These are phyloP conservation scores for Nibea albiflora DNA, from an alignment of 2,113 vertebrate genomes.

Conservation along the genomic window DNA sequence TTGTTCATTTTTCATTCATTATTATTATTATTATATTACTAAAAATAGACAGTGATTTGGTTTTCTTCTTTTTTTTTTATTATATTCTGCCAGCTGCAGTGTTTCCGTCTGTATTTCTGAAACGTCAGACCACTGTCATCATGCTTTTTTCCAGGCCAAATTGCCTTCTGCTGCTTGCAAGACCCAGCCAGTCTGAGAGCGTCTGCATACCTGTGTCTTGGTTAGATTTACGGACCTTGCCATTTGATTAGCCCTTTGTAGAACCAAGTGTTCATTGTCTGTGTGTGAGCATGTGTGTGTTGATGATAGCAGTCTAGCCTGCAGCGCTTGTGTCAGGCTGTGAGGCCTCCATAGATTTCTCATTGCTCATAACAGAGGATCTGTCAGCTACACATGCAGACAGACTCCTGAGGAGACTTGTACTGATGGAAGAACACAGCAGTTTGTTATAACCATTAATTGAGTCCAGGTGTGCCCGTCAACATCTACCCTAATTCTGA, in stretches of 20 bases:
- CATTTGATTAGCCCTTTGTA: slow-evolving; percentile 67
- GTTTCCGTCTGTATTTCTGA: background rate
- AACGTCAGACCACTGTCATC: slow-evolving; percentile 31
- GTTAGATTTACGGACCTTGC: slow-evolving; percentile 75
- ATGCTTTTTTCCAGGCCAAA: slow-evolving; percentile 16
- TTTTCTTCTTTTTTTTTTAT: background rate
- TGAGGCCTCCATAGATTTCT: slow-evolving; percentile 26
- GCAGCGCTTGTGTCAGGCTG: slow-evolving; percentile 50
- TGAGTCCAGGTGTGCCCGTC: slow-evolving; percentile 54
- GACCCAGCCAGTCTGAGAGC: slow-evolving; percentile 68
- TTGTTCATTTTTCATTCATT: slow-evolving; percentile 2
- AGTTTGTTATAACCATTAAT: slow-evolving; percentile 47
- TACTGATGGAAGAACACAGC: slow-evolving; percentile 28
- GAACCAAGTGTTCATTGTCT: slow-evolving; percentile 55
- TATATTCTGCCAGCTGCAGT: background rate
- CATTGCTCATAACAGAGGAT: slow-evolving; percentile 37
- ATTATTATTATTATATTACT: background rate
- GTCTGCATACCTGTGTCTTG: slow-evolving; percentile 78
- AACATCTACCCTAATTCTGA: slow-evolving; percentile 22
- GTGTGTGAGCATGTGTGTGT: slow-evolving; percentile 18
- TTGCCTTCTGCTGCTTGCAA: slow-evolving; percentile 58
- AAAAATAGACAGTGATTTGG: too few species aligned
- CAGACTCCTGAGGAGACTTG: slow-evolving; percentile 30
- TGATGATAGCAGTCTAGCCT: slow-evolving; percentile 47
- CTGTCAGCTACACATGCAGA: slow-evolving; percentile 37